Evolutionary conservation across 1,140 invertebrate species (phyloP), one percentile per base, ranked within the genome.

Genomic region (Saccostrea cuccullata): DNA sequence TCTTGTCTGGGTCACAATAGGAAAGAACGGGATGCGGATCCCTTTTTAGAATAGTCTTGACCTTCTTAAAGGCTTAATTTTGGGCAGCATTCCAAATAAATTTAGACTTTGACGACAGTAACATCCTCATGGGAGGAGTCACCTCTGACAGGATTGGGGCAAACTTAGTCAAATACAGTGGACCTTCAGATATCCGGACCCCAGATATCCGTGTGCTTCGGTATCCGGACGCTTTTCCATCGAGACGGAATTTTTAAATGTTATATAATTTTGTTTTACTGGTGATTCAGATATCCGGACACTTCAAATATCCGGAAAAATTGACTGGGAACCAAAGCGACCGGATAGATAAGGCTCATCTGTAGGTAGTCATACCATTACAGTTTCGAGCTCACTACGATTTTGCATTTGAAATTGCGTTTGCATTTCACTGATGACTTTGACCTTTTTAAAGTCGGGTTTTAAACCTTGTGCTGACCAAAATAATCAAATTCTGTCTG

Each of bases 381-480:
- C 56, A 40, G 70, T 91, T 85, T 92, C 85, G 15, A 91, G 67
- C 40, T 91, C 85, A 15, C 83, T 55, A 17, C 30, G 20, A 36
- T 77, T 83, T 3, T 88, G 55, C 6, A 90, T 36, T 36, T 36
- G 30, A 36, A 36, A 36, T 36, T 36, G 47, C 86, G 91, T 89
- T 13, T 85, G 47, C 86, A 92, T 89, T 13, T 85, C 30, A 17
- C 13, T 8, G 12, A 95, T 93, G 92, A 91, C 89, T 20, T 91
- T 89, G 2, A 95, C 88, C 89, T 95, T 95, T 4, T 91, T 88
- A 0, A 92, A 91, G 89, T 95, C 95, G 26, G 93, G 89, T 70
- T 90, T 87, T 26, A 95, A 89, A 9, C 95, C 95, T 94, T 84
- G 58, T 13, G 73, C 30, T n/a, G 91, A 85, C 95, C 95, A 89